Evolutionary conservation across 2,113 vertebrate species (phyloP).

Genomic region (Thunnus thynnus): DNA sequence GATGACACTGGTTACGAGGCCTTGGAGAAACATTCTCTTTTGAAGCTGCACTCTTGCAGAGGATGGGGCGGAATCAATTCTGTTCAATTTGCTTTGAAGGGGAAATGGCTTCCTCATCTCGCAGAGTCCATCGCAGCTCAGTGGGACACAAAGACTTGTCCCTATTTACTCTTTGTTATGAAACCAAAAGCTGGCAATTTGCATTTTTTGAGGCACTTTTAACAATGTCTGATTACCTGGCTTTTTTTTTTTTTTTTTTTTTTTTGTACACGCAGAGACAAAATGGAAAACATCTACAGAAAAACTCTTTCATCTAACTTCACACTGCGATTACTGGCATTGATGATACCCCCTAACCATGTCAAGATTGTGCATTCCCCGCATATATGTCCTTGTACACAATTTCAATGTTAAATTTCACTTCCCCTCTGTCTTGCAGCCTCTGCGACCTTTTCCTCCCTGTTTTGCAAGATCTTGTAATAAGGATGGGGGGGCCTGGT

Average conservation of each 20-base stretch:
- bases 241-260: conserved; percentile 4
- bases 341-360: background rate
- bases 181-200: conserved; percentile 59
- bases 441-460: conserved; percentile 31
- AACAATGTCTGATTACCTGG: conserved; percentile 50
- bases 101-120: conserved; percentile 62
- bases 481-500: conserved; percentile 14
- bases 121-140: conserved; percentile 55
- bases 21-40: conserved; percentile 59
- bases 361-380: background rate
- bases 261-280: background rate
- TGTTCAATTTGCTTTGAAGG: conserved; percentile 75
- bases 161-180: conserved; percentile 62
- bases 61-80: conserved; percentile 66
- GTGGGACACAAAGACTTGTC: conserved; percentile 54
- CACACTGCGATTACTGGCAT: background rate
- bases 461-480: conserved; percentile 19
- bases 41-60: conserved; percentile 62
- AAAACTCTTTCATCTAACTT: conserved; percentile 38
- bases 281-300: conserved; percentile 23
- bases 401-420: conserved; percentile 15
- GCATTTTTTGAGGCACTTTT: conserved; percentile 44
- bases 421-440: background rate
- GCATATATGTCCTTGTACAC: background rate
- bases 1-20: conserved; percentile 42